phyloP scores from a whole-genome alignment of 1,140 invertebrate species.

The Magallana ariakensis region DNA sequence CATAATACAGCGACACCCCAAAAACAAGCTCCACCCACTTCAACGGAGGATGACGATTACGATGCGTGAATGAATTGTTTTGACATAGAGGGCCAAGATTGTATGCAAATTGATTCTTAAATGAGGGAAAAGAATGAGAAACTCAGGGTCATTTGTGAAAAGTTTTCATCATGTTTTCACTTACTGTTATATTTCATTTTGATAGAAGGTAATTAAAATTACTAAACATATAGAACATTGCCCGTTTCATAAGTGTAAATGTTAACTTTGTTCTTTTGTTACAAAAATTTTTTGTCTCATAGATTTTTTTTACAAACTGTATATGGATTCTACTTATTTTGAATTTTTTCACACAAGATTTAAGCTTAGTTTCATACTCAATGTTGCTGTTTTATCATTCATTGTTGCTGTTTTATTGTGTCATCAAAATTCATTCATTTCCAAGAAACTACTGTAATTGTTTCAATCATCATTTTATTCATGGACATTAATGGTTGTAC shows the following conservation, averaged over 20 bases:
- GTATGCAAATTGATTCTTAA: conserved; percentile 16
- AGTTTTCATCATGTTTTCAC: neutral
- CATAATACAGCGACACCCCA: neutral
- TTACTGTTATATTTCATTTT: neutral
- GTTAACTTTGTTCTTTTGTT: neutral
- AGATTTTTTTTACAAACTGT: no score
- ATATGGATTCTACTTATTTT: no score
- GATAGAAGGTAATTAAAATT: neutral
- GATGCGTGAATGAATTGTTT: conserved; percentile 36
- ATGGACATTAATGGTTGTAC: no score
- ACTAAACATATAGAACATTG: neutral
- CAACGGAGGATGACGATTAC: conserved; percentile 42
- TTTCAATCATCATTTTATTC: no score
- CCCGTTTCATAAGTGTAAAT: neutral
- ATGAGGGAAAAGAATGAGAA: neutral
- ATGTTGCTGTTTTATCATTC: no score
- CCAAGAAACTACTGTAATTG: no score
- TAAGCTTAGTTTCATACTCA: no score
- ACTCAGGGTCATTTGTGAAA: conserved; percentile 30
- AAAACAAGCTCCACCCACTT: conserved; percentile 6
- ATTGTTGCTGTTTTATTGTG: no score
- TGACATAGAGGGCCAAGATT: neutral
- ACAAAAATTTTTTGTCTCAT: no score
- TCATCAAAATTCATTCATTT: no score
- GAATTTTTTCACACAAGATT: no score